Conservation (phyloP, 2,888 invertebrate species). For the Candidula unifasciata region DNA sequence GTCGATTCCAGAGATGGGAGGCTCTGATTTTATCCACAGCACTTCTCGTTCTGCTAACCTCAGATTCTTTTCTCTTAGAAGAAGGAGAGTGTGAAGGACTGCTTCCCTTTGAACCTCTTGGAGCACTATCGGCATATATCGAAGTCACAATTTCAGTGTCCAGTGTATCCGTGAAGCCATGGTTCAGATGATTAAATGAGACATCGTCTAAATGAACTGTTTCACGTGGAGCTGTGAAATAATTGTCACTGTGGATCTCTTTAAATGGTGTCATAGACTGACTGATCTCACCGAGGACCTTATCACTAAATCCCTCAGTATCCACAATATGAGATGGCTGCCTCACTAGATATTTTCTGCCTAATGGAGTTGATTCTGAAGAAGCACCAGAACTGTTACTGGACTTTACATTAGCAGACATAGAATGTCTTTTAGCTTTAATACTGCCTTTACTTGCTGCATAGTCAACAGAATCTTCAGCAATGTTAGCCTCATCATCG, state of each 20-base stretch:
- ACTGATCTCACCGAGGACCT: conserved; percentile 35
- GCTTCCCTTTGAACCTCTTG: neutral
- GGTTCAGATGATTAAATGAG: neutral
- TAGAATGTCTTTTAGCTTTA: too few relatives aligned
- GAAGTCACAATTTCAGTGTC: conserved; percentile 44
- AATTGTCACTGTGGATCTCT: conserved; percentile 38
- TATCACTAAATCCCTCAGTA: conserved; percentile 43
- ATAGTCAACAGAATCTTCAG: neutral
- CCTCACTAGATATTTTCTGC: conserved; percentile 4
- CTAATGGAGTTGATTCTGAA: neutral
- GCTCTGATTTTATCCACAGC: conserved; percentile 20
- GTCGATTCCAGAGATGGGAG: conserved; percentile 47
- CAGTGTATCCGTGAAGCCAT: conserved; percentile 7
- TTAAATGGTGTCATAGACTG: conserved; percentile 51
- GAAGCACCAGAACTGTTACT: neutral
- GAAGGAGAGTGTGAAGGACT: conserved; percentile 16
- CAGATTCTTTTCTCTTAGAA: conserved; percentile 16
- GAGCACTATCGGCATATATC: conserved; percentile 14
- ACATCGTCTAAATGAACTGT: neutral
- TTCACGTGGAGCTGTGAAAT: conserved; percentile 10
- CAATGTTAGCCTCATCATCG: neutral
- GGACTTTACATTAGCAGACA: neutral
- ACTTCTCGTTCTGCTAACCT: neutral
- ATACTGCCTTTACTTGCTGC: neutral
- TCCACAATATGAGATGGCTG: conserved; percentile 37